phyloP scores from a whole-genome alignment of 2,888 invertebrate species.

The Ectemnius cavifrons region DNA sequence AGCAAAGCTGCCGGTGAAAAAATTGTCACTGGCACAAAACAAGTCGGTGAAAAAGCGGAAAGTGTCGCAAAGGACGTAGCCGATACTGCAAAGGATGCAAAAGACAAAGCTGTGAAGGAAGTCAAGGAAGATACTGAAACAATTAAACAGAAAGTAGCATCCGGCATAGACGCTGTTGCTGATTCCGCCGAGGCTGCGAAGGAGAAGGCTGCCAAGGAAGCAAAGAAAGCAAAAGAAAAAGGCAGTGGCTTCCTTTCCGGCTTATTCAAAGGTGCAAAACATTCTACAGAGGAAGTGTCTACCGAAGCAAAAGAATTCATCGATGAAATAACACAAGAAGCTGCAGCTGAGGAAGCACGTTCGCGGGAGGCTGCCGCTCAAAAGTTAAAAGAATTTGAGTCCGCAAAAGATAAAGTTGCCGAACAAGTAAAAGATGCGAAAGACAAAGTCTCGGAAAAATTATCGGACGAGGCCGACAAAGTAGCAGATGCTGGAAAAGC shows the following conservation, averaged over 20 bases:
- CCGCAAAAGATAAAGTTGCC: conserved; percentile 41
- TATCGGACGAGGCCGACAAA: conserved; percentile 33
- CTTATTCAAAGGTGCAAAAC: conserved; percentile 64
- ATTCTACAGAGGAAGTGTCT: conserved; percentile 48
- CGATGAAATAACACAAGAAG: conserved; percentile 64
- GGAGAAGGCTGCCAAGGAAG: conserved; percentile 39
- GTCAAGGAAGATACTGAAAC: conserved; percentile 29
- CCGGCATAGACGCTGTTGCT: conserved; percentile 16
- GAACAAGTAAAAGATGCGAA: not conserved
- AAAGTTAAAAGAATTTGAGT: conserved; percentile 38
- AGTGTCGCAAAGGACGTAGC: conserved; percentile 65
- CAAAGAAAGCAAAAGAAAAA: conserved; percentile 56
- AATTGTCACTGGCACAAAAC: conserved; percentile 55
- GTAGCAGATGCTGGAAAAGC: conserved; percentile 30
- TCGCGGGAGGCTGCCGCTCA: conserved; percentile 47
- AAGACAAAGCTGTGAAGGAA: not conserved
- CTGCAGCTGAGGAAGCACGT: conserved; percentile 54
- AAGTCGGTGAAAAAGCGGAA: conserved; percentile 66
- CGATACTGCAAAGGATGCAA: conserved; percentile 36
- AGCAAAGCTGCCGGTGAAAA: conserved; percentile 52
- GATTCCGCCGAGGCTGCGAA: conserved; percentile 35
- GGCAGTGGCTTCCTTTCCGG: conserved; percentile 62
- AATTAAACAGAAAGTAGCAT: conserved; percentile 41
- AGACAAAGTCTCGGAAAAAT: conserved; percentile 41
- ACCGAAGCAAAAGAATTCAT: conserved; percentile 63